Base-by-base conservation (phyloP, 2,888 invertebrate species). In the Agrochola lychnidis region DNA sequence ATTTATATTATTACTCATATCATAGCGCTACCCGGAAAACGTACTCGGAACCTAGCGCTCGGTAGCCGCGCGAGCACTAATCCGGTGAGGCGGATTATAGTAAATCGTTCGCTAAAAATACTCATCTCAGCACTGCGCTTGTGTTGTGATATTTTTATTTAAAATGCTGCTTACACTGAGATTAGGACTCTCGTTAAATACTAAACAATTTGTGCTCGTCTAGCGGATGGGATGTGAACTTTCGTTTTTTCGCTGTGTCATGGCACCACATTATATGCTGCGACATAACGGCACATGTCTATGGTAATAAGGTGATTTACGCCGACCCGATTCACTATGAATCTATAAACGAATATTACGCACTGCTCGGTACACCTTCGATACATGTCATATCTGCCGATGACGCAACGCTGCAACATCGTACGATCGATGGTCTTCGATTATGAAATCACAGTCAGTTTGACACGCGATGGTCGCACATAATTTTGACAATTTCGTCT, bases 401-500 rank as follows among this genome's bases (percentile, higher is more conserved):
- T 88, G 87, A 88, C 83, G 87, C 70, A 83, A 85, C 56, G n/a
- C 57, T 70, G 72, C 74, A 78, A 75, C 72, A 82, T 84, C 71
- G 78, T 62, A 73, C 80, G 82, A 79, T 81, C 80, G 66, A 81
- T 85, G 83, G 77, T 79, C 78, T 83, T 77, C 51, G 79, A 76
- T 87, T 87, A 85, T 83, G 82, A 87, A 87, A 84, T 85, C 78
- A 22, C 69, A 76, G 83, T 77, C 82, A 72, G 78, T 79, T 78
- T 78, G 59, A 73, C 75, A 76, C 62, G 83, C 68, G 56, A 66
- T 71, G 59, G 25, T 72, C 71, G 71, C 72, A 77, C 67, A 74
- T 70, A 5, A 51, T 74, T 76, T 78, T 78, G 63, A 59, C 68
- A 66, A 79, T 72, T 80, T 70, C 51, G 61, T 71, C 66, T 59